These are phyloP conservation scores for Ceyx margarethae DNA, from an alignment of 2,113 vertebrate species.

Conservation along the genomic window DNA sequence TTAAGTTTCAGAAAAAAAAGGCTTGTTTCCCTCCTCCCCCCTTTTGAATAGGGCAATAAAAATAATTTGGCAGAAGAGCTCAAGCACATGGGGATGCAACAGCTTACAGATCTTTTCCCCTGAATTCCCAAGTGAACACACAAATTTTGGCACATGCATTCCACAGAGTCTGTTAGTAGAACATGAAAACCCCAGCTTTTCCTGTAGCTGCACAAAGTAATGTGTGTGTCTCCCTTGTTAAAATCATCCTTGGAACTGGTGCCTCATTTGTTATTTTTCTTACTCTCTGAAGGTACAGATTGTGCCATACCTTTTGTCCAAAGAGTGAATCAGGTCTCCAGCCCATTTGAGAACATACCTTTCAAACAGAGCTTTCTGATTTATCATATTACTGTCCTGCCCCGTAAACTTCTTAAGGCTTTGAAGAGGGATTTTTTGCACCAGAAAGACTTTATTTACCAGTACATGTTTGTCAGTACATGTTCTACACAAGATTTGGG, in stretches of 20 bases:
- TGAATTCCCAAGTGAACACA: not conserved
- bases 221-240: not conserved
- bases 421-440: not conserved
- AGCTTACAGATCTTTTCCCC: not conserved
- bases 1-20: not conserved
- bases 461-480: not conserved
- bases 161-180: not conserved
- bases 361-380: not conserved
- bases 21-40: not conserved
- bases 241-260: not conserved
- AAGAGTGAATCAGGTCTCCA: not conserved
- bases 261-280: not conserved
- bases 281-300: not conserved
- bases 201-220: not conserved
- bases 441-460: not conserved
- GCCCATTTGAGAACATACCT: not conserved
- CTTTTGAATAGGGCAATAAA: not conserved
- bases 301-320: not conserved
- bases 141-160: not conserved
- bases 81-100: not conserved
- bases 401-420: not conserved
- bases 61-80: not conserved
- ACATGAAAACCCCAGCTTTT: not conserved
- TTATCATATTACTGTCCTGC: not conserved
- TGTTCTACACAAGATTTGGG: not conserved